phyloP scores from a whole-genome alignment of 2,888 invertebrate species.

The Mythimna loreyi region DNA sequence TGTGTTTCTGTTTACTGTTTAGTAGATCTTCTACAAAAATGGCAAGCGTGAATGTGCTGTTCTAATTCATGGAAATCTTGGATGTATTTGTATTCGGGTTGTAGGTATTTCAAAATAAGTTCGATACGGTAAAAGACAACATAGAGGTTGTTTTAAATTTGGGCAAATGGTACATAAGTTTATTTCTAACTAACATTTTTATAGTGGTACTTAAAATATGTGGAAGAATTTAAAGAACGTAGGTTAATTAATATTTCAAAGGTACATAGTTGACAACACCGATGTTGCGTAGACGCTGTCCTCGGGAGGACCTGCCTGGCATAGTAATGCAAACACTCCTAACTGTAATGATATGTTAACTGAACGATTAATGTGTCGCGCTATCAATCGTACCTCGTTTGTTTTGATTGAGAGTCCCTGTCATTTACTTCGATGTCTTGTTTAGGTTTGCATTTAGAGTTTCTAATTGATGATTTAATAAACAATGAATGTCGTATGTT shows the following conservation, averaged over 20 bases:
- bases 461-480: slow-evolving; percentile 50
- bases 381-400: slow-evolving; percentile 54
- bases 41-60: background rate
- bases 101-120: background rate
- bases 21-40: background rate
- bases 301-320: slow-evolving; percentile 58
- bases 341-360: slow-evolving; percentile 68
- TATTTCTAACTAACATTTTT: background rate
- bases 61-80: background rate
- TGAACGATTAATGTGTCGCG: slow-evolving; percentile 58
- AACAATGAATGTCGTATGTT: slow-evolving; percentile 35
- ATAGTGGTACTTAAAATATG: background rate
- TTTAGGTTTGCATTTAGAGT: slow-evolving; percentile 47
- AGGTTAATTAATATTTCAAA: slow-evolving; percentile 34
- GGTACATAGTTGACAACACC: slow-evolving; percentile 55
- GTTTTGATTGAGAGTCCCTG: slow-evolving; percentile 61
- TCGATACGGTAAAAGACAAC: background rate
- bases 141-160: background rate
- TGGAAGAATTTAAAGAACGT: slow-evolving; percentile 16
- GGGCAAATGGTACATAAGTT: background rate
- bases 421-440: slow-evolving; percentile 58
- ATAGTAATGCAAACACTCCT: slow-evolving; percentile 58
- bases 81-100: background rate
- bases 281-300: slow-evolving; percentile 63
- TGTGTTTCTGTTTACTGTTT: slow-evolving; percentile 17